Percentiles rank a stretch among this genome's conserved stretches.
phyloP scores from a whole-genome alignment of 2,888 invertebrate species.

The Drosophila imparisetae region DNA sequence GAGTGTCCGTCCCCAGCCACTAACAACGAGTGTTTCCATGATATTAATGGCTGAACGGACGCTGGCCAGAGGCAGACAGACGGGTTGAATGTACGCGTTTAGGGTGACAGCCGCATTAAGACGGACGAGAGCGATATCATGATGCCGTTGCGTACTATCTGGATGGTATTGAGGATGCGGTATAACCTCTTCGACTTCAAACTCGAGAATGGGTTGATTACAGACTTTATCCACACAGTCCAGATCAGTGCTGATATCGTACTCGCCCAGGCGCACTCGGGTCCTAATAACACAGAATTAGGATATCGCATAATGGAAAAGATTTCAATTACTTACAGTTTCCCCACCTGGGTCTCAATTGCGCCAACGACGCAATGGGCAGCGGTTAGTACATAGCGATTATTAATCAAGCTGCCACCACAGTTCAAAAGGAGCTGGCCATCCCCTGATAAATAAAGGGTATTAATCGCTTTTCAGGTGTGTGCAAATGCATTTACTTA shows the following conservation, averaged over 20 bases:
- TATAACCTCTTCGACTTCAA: slow-evolving; percentile 87
- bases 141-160: slow-evolving; percentile 86
- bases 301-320: not conserved
- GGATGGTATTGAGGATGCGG: slow-evolving; percentile 88
- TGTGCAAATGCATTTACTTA: slow-evolving; percentile 80
- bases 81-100: slow-evolving; percentile 86
- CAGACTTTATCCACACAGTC: slow-evolving; percentile 86
- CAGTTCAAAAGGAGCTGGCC: slow-evolving; percentile 85
- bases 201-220: slow-evolving; percentile 86
- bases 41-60: slow-evolving; percentile 80
- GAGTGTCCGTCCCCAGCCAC: slow-evolving; percentile 89
- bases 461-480: not conserved
- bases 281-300: slow-evolving; percentile 12
- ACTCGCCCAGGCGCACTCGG: slow-evolving; percentile 83
- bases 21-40: slow-evolving; percentile 85
- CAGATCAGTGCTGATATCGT: slow-evolving; percentile 74
- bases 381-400: slow-evolving; percentile 87
- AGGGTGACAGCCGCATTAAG: slow-evolving; percentile 86
- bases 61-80: slow-evolving; percentile 86
- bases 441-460: slow-evolving; percentile 46
- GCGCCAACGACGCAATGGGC: slow-evolving; percentile 87
- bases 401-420: slow-evolving; percentile 90
- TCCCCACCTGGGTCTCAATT: slow-evolving; percentile 85
- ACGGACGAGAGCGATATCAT: slow-evolving; percentile 91
- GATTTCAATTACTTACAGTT: slow-evolving; percentile 84